These are phyloP conservation scores for Austrolebias charrua DNA, from an alignment of 2,797 vertebrate species.

Conservation along the genomic window DNA sequence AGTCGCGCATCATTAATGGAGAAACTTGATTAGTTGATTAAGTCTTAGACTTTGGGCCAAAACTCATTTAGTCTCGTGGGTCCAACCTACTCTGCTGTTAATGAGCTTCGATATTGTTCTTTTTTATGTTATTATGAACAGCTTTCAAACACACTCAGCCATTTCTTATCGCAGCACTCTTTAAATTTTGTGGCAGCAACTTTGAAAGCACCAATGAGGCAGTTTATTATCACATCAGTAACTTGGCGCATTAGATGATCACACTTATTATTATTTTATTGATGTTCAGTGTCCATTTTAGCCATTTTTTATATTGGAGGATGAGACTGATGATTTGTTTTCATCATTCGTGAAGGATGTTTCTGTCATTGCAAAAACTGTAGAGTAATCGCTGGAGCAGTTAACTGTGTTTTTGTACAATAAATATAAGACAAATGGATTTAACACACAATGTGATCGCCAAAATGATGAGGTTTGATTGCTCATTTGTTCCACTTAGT, in stretches of 20 bases:
- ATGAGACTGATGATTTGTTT: neutral
- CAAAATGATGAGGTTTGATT: too few relatives aligned
- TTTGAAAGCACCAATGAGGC: conserved; percentile 3
- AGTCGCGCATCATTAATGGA: conserved; percentile 59
- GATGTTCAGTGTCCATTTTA: neutral
- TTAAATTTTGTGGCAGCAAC: conserved; percentile 20
- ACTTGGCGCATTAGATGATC: neutral
- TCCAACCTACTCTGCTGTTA: conserved; percentile 61
- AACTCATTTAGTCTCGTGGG: conserved; percentile 69
- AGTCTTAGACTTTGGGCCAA: conserved; percentile 69
- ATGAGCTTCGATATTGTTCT: conserved; percentile 63
- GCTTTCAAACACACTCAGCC: conserved; percentile 27
- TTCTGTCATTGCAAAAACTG: neutral
- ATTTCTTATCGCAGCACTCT: conserved; percentile 27
- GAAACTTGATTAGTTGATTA: conserved; percentile 77
- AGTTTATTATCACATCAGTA: neutral
- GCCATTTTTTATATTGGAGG: neutral
- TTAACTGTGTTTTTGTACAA: too few relatives aligned
- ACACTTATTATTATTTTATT: neutral
- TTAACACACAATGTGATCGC: too few relatives aligned
- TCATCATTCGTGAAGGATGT: neutral
- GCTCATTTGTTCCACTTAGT: too few relatives aligned
- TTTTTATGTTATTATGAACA: conserved; percentile 45
- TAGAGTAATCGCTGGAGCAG: too few relatives aligned
- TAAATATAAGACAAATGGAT: too few relatives aligned